Evolutionary conservation across 2,797 vertebrate species (phyloP).

Genomic region (Apodemus agrarius): DNA sequence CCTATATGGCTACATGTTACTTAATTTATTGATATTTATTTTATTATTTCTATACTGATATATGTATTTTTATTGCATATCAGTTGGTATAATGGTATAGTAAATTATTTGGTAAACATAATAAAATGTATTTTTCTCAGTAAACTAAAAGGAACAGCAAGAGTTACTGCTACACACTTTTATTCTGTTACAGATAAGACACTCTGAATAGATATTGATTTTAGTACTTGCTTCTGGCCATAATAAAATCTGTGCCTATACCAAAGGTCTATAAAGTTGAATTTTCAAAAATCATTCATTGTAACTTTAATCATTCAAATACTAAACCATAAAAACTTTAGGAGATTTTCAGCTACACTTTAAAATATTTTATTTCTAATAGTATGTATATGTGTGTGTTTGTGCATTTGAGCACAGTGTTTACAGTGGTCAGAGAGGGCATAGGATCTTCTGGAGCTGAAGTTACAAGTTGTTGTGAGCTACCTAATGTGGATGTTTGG

Average conservation of each 20-base stretch:
- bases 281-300: not conserved
- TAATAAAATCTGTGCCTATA: not conserved
- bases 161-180: not conserved
- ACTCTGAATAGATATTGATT: slow-evolving; percentile 36
- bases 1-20: not conserved
- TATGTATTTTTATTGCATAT: not conserved
- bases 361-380: not conserved
- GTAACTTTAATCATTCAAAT: not conserved
- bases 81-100: not conserved
- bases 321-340: not conserved
- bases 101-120: not conserved
- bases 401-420: not conserved
- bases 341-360: not conserved
- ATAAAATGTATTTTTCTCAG: slow-evolving; percentile 29
- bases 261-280: not conserved
- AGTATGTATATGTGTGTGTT: not conserved
- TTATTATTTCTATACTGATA: not conserved
- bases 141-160: not conserved
- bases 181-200: not conserved
- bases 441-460: not conserved
- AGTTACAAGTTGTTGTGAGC: not conserved
- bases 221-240: not conserved
- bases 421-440: not conserved
- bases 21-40: slow-evolving; percentile 46
- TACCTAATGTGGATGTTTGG: not conserved